A percentile compares a stretch with the other conserved stretches of the same genome.
These are phyloP conservation scores for Serinus canaria DNA, from an alignment of 2,113 vertebrate species.

Conservation along the genomic window DNA sequence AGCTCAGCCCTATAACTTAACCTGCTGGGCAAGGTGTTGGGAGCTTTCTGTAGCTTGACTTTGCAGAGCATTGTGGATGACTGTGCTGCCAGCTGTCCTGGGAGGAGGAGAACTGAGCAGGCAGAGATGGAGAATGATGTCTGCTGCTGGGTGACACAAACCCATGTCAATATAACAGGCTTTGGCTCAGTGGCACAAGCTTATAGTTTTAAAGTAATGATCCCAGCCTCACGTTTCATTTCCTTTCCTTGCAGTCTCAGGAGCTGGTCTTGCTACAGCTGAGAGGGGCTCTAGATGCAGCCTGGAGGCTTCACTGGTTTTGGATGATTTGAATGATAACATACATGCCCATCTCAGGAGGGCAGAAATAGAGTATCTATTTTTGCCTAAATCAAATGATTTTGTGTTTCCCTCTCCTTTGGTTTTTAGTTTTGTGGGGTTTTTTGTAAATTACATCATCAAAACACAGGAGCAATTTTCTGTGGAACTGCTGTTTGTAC, in stretches of 20 bases:
- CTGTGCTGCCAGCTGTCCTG: not conserved
- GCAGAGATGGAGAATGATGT: slow-evolving; percentile 20
- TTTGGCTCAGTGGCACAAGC: slow-evolving; percentile 30
- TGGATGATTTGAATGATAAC: not conserved
- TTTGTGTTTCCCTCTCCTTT: not conserved
- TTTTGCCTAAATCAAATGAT: not conserved
- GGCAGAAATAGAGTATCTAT: not conserved
- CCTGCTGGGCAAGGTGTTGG: not conserved
- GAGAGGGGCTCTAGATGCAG: not conserved
- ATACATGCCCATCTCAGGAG: not conserved
- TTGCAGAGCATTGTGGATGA: fast-evolving
- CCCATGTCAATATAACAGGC: not conserved
- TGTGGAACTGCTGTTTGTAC: not conserved
- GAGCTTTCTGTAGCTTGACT: not conserved
- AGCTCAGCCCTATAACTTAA: not conserved
- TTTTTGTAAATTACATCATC: not conserved
- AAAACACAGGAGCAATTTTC: not conserved
- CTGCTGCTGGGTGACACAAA: slow-evolving; percentile 10
- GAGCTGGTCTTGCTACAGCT: slow-evolving; percentile 8
- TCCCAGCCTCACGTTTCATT: slow-evolving; percentile 19
- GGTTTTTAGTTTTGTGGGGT: not conserved
- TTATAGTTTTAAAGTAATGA: slow-evolving; percentile 48
- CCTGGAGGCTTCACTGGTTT: slow-evolving; percentile 19
- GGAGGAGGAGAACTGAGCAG: not conserved
- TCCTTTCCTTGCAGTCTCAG: not conserved